Conservation (phyloP, 2,888 invertebrate genomes). For the Allophyes oxyacanthae region DNA sequence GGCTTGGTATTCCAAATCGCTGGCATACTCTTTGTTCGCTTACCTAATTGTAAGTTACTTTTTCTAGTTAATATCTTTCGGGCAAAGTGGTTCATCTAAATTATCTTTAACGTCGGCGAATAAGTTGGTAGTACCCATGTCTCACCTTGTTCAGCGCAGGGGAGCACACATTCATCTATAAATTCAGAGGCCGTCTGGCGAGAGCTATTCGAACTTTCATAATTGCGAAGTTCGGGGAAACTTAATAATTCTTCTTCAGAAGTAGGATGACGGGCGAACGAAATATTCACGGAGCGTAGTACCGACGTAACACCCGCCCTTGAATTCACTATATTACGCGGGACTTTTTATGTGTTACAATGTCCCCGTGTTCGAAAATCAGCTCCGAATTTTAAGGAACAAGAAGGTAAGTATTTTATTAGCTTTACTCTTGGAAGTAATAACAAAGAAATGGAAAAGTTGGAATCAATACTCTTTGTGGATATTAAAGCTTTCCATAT, state of each 20-base stretch:
- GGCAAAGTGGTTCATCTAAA: conserved; percentile 44
- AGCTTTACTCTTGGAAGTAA: conserved; percentile 66
- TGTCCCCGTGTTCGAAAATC: conserved; percentile 72
- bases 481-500: conserved; percentile 45
- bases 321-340: conserved; percentile 78
- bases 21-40: conserved; percentile 24
- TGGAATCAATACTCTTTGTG: conserved; percentile 57
- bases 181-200: conserved; percentile 87
- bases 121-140: conserved; percentile 40
- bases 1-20: conserved; percentile 35
- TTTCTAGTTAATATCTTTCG: conserved; percentile 35
- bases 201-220: conserved; percentile 89
- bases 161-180: conserved; percentile 87
- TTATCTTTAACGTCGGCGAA: conserved; percentile 39
- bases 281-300: conserved; percentile 88
- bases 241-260: conserved; percentile 89
- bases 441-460: conserved; percentile 64
- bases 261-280: conserved; percentile 86
- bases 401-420: conserved; percentile 66
- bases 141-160: conserved; percentile 69
- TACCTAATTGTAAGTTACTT: conserved; percentile 31
- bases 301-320: conserved; percentile 75
- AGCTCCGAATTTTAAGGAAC: conserved; percentile 67
- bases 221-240: conserved; percentile 88
- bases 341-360: conserved; percentile 78